phyloP scores from a whole-genome alignment of 2,888 invertebrate genomes.

The Petrolisthes manimaculis region DNA sequence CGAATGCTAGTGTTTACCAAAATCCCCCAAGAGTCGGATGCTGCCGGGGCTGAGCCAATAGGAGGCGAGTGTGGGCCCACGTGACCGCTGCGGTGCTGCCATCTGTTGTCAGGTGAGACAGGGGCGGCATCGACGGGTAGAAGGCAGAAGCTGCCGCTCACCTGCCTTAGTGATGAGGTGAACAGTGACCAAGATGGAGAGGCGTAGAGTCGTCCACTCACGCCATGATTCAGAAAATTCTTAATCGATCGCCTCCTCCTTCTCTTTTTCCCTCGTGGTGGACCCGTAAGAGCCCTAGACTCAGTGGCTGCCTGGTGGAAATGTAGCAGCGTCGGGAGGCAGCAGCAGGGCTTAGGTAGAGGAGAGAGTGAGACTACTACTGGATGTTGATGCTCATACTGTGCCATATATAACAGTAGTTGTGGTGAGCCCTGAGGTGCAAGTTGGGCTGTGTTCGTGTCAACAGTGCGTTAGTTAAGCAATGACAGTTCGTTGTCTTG shows the following conservation, averaged over 20 bases:
- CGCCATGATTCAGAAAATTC: constrained; percentile 59
- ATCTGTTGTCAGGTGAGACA: constrained; percentile 40
- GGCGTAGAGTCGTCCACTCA: constrained; percentile 51
- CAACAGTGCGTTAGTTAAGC: constrained; percentile 41
- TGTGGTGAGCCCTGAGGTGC: constrained; percentile 36
- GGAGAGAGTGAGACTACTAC: constrained; percentile 45
- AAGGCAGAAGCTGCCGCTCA: constrained; percentile 36
- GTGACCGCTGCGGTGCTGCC: constrained; percentile 52
- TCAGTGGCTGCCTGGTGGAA: constrained; percentile 37
- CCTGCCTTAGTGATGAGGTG: constrained; percentile 57
- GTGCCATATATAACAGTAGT: constrained; percentile 56
- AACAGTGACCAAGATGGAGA: constrained; percentile 61
- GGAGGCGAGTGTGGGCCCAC: constrained; percentile 35
- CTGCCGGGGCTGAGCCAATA: constrained; percentile 45
- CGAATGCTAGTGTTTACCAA: constrained; percentile 31
- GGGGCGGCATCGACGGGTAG: background rate
- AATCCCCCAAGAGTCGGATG: constrained; percentile 31
- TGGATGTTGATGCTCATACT: constrained; percentile 34
- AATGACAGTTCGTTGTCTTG: constrained; percentile 35
- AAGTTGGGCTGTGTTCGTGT: constrained; percentile 44
- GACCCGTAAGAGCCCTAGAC: constrained; percentile 28
- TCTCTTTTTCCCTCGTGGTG: constrained; percentile 14
- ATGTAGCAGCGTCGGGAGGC: constrained; percentile 33
- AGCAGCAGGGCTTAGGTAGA: constrained; percentile 15
- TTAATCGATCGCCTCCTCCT: constrained; percentile 35